Evolutionary conservation across 1,140 invertebrate species (phyloP).

Genomic region (Nilaparvata lugens): DNA sequence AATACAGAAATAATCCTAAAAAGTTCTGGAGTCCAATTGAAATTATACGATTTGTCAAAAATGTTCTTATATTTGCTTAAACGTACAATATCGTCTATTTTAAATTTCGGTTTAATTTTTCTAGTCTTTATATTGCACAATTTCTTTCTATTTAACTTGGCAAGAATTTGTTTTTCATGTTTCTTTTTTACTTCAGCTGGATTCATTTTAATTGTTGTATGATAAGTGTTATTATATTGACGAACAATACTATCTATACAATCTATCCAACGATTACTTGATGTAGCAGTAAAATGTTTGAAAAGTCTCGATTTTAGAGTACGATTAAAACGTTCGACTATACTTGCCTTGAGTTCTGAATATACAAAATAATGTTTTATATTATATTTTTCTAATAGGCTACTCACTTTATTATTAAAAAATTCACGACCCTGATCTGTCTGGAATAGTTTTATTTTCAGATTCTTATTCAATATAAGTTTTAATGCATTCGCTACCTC

Average conservation of each 20-base stretch:
- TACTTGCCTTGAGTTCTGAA: slow-evolving; percentile 32
- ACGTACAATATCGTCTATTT: slow-evolving; percentile 29
- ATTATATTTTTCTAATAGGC: slow-evolving; percentile 27
- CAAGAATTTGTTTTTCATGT: slow-evolving; percentile 22
- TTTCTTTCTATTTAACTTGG: slow-evolving; percentile 24
- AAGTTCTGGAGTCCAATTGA: slow-evolving; percentile 30
- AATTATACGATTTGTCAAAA: slow-evolving; percentile 29
- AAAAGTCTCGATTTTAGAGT: slow-evolving; percentile 34
- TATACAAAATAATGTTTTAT: slow-evolving; percentile 34
- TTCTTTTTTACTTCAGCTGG: slow-evolving; percentile 24
- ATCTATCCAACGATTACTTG: slow-evolving; percentile 13
- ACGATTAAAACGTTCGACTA: slow-evolving; percentile 36
- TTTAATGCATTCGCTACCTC: slow-evolving; percentile 10
- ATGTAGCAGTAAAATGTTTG: slow-evolving; percentile 30
- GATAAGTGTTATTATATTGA: slow-evolving; percentile 33
- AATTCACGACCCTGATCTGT: slow-evolving; percentile 34
- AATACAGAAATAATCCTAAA: slow-evolving; percentile 23
- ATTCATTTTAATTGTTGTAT: slow-evolving; percentile 31
- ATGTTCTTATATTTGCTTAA: slow-evolving; percentile 26
- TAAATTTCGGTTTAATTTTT: slow-evolving; percentile 24
- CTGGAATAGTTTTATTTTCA: slow-evolving; percentile 16
- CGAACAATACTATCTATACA: slow-evolving; percentile 29
- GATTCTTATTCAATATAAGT: slow-evolving; percentile 6
- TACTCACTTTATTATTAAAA: slow-evolving; percentile 26
- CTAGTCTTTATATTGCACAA: background rate